Conservation (phyloP, 2,888 invertebrate species). For the Nymphalis c-album region DNA sequence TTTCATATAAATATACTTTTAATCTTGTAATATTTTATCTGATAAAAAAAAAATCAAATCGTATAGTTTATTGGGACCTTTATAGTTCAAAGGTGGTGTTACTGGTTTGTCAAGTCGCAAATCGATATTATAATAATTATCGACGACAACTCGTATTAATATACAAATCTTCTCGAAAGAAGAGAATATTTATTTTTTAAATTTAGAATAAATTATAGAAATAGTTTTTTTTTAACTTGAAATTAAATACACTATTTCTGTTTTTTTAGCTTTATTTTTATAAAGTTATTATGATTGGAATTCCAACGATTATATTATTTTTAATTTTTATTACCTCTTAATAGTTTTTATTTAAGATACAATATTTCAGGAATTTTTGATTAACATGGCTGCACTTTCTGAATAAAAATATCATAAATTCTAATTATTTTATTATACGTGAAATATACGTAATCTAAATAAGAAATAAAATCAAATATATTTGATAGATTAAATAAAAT, state of each 20-base stretch:
- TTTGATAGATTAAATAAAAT: background rate
- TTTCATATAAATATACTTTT: background rate
- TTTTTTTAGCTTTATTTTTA: background rate
- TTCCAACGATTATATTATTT: background rate
- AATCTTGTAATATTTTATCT: background rate
- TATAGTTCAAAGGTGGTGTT: conserved; percentile 71
- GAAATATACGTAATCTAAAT: no score
- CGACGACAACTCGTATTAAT: conserved; percentile 38
- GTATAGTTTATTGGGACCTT: conserved; percentile 43
- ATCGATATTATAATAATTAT: conserved; percentile 50
- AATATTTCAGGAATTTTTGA: no score
- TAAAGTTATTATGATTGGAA: no score
- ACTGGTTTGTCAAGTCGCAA: conserved; percentile 58
- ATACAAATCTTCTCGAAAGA: conserved; percentile 20
- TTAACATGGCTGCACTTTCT: no score
- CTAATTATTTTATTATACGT: no score
- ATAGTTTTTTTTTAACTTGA: conserved; percentile 11
- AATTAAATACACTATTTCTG: conserved; percentile 13
- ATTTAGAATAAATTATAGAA: conserved; percentile 16
- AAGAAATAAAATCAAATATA: background rate
- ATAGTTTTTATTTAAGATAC: no score
- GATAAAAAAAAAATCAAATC: conserved; percentile 13
- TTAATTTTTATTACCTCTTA: background rate
- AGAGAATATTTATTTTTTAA: conserved; percentile 16
- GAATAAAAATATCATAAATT: no score